A percentile compares a stretch with the other conserved stretches of the same genome.
Conservation (phyloP, 2,888 invertebrate genomes). For the Diarsia brunnea region DNA sequence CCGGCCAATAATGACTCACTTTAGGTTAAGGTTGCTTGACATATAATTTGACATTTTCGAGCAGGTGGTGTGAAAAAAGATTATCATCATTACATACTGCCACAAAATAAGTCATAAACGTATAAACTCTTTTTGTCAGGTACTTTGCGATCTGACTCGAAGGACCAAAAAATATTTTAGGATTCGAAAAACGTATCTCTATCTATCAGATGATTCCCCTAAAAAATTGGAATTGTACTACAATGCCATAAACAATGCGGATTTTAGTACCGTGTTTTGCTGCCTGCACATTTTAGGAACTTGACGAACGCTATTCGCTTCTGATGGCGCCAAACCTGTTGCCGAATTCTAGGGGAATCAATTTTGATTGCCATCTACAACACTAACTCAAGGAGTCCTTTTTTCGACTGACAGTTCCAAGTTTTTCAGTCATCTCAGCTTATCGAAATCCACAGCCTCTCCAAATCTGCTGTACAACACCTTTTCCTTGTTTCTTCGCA, state of each 20-base stretch:
- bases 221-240: not conserved
- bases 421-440: not conserved
- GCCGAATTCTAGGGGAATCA: not conserved
- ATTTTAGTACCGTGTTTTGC: not conserved
- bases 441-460: not conserved
- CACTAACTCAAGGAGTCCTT: not conserved
- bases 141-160: not conserved
- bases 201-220: not conserved
- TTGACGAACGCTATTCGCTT: not conserved
- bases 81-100: not conserved
- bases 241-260: not conserved
- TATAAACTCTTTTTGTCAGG: not conserved
- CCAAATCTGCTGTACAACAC: not conserved
- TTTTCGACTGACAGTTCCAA: not conserved
- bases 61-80: too few relatives aligned
- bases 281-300: not conserved
- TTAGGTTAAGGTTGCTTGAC: too few relatives aligned
- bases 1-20: too few relatives aligned
- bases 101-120: not conserved
- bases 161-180: not conserved
- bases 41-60: too few relatives aligned
- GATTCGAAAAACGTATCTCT: too few relatives aligned
- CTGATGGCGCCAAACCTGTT: not conserved
- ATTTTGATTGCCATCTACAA: not conserved
- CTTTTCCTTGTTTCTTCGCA: not conserved